Base-by-base conservation (phyloP, 2,113 vertebrate genomes). In the Misgurnus mizolepis region DNA sequence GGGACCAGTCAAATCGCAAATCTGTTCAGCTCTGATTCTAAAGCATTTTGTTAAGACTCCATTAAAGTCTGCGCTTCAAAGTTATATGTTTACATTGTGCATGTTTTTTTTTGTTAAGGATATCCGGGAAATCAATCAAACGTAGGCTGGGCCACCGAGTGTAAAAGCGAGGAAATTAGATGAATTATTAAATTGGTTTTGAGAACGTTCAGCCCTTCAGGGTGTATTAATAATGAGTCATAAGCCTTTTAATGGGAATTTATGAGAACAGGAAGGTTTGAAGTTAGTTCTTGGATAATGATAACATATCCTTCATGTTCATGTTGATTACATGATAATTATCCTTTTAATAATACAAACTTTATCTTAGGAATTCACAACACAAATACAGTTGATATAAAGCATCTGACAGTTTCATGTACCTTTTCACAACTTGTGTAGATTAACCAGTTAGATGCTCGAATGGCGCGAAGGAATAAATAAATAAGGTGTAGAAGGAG, bases 281-380 rank as follows among this genome's bases (percentile, higher is more conserved):
- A 88, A 84, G 79, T 84, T 58, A 7, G 62, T 8, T 80, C 84
- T 87, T 78, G 78, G 66, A 61, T 67, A 27, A 55, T 68, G 14
- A 88, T 87, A 83, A 80, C 84, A 80, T 65, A 50, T 40, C 27
- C 71, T 80, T n/a, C 68, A 75, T 58, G 78, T 81, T 77, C 77
- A 77, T 70, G 73, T 72, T 69, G 43, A 50, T 79, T 76, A 65
- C 55, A 27, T 45, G 43, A 27, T 73, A n/a, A 40, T 55, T 27
- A 41, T n/a, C 15, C 50, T 18, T 47, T 58, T 58, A 18, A n/a
- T 2, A 58, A 58, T 18, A 58, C n/a, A 58, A 8, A 58, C 55
- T 58, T 18, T n/a, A 18, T 58, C n/a, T 6, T 1, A 58, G 17
- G n/a, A 18, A 18, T 58, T 58, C 17, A 58, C 17, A 7, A 56